Conservation (phyloP, 1,140 invertebrate species). For the Drosophila ficusphila region DNA sequence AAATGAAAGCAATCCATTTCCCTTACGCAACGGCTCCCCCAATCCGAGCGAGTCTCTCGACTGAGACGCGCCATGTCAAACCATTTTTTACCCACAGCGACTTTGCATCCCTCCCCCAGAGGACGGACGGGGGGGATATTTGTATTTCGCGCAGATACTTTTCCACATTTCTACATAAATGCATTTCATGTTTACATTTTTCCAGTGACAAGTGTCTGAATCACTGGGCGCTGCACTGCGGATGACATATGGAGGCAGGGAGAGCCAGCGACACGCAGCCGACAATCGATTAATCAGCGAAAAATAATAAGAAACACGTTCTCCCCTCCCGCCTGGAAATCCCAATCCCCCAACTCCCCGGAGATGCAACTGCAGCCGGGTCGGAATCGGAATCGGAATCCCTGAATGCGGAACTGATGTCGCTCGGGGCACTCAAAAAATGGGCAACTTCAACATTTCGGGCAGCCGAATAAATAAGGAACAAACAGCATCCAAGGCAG, state of each 20-base stretch:
- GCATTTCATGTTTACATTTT: constrained; percentile 82
- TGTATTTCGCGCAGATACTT: constrained; percentile 47
- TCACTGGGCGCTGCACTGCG: constrained; percentile 60
- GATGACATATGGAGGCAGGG: constrained; percentile 75
- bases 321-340: constrained; percentile 8
- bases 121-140: constrained; percentile 32
- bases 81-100: constrained; percentile 41
- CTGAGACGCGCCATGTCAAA: constrained; percentile 42
- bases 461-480: constrained; percentile 70
- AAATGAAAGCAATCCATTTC: constrained; percentile 3
- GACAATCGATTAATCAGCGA: constrained; percentile 81
- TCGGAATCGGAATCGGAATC: constrained; percentile 32
- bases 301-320: constrained; percentile 81
- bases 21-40: constrained; percentile 25
- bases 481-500: constrained; percentile 39
- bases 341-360: not conserved
- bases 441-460: constrained; percentile 67
- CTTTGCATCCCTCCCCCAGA: constrained; percentile 24
- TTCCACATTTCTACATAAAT: constrained; percentile 73
- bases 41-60: constrained; percentile 11
- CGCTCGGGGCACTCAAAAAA: constrained; percentile 49
- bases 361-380: constrained; percentile 46
- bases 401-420: constrained; percentile 71
- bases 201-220: constrained; percentile 81
- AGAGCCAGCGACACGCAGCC: constrained; percentile 76